Conservation (phyloP, 2,797 vertebrate species). For the Yasuhikotakia modesta region DNA sequence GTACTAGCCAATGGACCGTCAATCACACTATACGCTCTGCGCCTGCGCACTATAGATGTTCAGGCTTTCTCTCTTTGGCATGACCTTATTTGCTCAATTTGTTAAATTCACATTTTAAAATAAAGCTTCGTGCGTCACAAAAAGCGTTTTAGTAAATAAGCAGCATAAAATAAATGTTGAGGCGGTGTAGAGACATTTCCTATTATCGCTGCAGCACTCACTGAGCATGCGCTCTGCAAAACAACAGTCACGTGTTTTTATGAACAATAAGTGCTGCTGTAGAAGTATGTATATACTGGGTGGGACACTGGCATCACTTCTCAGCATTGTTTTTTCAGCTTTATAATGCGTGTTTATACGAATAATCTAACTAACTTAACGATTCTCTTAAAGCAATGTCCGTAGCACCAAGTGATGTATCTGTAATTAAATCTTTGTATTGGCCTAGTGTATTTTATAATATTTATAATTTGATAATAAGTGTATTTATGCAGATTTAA, state of each 20-base stretch:
- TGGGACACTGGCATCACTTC: conserved; percentile 1
- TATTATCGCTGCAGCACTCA: conserved; percentile 1
- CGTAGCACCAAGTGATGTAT: neutral
- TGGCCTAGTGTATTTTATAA: no score
- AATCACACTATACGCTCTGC: conserved; percentile 21
- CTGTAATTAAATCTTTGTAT: neutral
- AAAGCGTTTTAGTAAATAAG: neutral
- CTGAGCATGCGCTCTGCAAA: conserved; percentile 57
- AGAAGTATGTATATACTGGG: neutral
- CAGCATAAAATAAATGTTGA: conserved; percentile 26
- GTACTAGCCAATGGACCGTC: conserved; percentile 14
- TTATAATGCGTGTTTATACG: neutral
- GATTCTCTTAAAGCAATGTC: no score
- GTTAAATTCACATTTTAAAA: neutral
- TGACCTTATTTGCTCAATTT: neutral
- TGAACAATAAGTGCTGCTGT: conserved; percentile 49
- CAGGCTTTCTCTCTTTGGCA: neutral
- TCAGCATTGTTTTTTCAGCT: neutral
- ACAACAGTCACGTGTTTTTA: conserved; percentile 41
- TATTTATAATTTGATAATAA: no score
- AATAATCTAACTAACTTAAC: neutral
- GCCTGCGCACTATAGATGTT: conserved; percentile 56
- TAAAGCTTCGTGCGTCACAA: neutral
- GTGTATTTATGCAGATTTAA: neutral
- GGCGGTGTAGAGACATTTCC: conserved; percentile 20